Conservation (phyloP, 2,113 vertebrate species). For the Malurus alboscapulatus region DNA sequence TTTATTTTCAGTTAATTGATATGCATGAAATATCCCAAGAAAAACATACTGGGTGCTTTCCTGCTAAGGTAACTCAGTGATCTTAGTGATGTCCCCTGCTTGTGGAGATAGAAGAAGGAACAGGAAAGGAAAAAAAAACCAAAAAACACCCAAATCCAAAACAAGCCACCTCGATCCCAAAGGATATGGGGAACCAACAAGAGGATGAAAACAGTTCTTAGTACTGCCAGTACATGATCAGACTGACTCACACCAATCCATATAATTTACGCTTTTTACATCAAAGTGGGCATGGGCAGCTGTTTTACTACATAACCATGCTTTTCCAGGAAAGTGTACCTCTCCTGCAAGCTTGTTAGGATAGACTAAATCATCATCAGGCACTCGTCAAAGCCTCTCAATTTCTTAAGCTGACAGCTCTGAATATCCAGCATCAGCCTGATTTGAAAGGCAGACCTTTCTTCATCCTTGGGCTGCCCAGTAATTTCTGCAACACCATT, state of each 20-base stretch:
- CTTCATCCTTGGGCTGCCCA: constrained; percentile 2
- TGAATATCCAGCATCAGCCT: not conserved
- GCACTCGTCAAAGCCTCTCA: not conserved
- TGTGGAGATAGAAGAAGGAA: not conserved
- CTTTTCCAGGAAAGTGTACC: not conserved
- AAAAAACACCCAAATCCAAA: not conserved
- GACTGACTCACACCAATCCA: not conserved
- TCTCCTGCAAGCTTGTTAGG: not conserved
- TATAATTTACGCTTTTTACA: not conserved
- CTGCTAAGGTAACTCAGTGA: not conserved
- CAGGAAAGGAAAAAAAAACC: not conserved
- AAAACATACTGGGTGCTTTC: not conserved
- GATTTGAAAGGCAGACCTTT: constrained; percentile 9
- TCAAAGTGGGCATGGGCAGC: not conserved
- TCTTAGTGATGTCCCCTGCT: not conserved
- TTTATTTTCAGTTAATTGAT: not conserved
- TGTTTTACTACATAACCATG: not conserved
- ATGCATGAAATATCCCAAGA: not conserved
- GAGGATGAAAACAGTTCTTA: not conserved
- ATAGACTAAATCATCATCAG: not conserved
- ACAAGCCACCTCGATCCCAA: not conserved
- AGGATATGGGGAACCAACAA: not conserved
- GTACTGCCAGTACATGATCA: not conserved
- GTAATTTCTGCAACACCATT: not conserved
- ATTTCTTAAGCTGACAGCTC: not conserved